Base-by-base conservation (phyloP, 2,888 invertebrate genomes). In the Ectropis crepuscularia region DNA sequence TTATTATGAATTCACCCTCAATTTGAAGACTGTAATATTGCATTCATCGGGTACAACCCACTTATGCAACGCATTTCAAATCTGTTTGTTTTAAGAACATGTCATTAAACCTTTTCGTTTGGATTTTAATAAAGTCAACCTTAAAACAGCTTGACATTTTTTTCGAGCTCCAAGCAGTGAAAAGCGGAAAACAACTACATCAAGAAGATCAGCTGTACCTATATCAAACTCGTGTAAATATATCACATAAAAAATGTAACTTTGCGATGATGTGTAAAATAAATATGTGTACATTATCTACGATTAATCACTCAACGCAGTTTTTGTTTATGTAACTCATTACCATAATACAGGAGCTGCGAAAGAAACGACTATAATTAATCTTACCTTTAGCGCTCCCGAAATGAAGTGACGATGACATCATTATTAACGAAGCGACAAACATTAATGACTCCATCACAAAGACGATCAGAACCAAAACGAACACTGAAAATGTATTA, bases 341-440 rank as follows among this genome's bases (percentile, higher is more conserved):
- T 55, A 62, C 43, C 37, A 57, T 37, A 36, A 6, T 28, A 28
- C 16, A 51, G 41, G 53, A 53, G 39, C 41, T 49, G 50, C 46
- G 41, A 47, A 60, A 55, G 46, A 65, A 57, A 66, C 66, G 11
- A 67, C 47, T 37, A 11, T 53, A 71, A 64, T 58, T 63, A 55
- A 67, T 59, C 73, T 76, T 72, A 85, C 85, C 81, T 79, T 85
- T 85, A 11, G 82, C 82, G 53, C 66, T 68, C 65, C 74, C 77
- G 36, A 74, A 59, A 65, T 68, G 72, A 69, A 79, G 72, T 54
- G 78, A 67, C 28, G 77, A 69, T 51, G 74, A 65, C 6, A 62
- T 64, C 51, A 73, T 47, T 38, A 80, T 48, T n/a, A 81, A 69
- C 53, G 70, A 63, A 5, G 70, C 46, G 55, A 73, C 70, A 66